Conservation (phyloP, 2,888 invertebrate species). For the Cosmopolites sordidus region DNA sequence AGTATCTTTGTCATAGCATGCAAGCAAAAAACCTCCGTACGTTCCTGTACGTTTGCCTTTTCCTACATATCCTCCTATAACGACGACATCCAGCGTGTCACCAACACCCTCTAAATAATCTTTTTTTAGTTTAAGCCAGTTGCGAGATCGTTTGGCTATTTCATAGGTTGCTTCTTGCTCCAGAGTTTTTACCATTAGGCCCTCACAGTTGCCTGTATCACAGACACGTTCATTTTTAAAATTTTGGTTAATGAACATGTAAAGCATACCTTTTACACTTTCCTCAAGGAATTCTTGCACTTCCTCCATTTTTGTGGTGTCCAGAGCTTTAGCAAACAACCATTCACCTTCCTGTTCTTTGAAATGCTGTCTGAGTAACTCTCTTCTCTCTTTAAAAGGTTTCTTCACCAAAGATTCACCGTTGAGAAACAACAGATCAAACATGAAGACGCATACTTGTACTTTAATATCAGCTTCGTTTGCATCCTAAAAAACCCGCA, state of each 20-base stretch:
- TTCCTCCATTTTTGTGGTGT: constrained; percentile 83
- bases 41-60: constrained; percentile 89
- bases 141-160: constrained; percentile 90
- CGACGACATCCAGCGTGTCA: constrained; percentile 93
- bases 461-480: constrained; percentile 72
- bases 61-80: constrained; percentile 91
- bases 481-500: constrained; percentile 56
- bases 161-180: constrained; percentile 89
- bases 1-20: constrained; percentile 82
- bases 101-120: constrained; percentile 96
- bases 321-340: constrained; percentile 78
- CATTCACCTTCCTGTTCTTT: constrained; percentile 73
- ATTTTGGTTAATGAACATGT: background rate
- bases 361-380: constrained; percentile 67
- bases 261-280: constrained; percentile 79
- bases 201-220: constrained; percentile 95
- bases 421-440: constrained; percentile 92
- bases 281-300: constrained; percentile 92
- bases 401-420: constrained; percentile 76
- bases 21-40: constrained; percentile 93
- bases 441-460: constrained; percentile 86
- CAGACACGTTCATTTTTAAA: too few relatives aligned
- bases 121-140: constrained; percentile 96
- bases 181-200: constrained; percentile 96
- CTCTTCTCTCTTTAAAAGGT: constrained; percentile 71